Evolutionary conservation across 1,140 invertebrate genomes (phyloP), one percentile per base, ranked within the genome.

Genomic region (Sycobia sp.): DNA sequence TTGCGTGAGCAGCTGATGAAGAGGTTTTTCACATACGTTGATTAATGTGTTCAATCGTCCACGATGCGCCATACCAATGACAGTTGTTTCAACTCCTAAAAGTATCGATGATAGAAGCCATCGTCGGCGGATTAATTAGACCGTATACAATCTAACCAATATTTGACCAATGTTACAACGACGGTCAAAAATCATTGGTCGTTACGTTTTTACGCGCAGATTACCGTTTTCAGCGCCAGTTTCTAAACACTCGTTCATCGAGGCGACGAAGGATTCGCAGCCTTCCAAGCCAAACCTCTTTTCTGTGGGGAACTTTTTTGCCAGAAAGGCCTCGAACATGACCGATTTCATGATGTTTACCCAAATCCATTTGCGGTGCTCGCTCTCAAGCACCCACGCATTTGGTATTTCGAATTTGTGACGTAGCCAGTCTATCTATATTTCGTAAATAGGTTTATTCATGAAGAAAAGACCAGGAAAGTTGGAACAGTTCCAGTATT

Each of bases 231-330:
- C 82, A 16, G 91, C 91, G 25, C 89, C 90, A 14, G 82, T 84
- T 79, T 97, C 95, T n/a, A 96, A 91, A 13, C 95, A 88, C 68
- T 93, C 88, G 73, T 94, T 93, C 82, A 96, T 87, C 43, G 90
- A 88, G 2, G 92, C 90, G 62, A 97, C 94, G 60, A 97, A 84
- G 36, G 92, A 89, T 80, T 97, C 95, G 73, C 93, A 94, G 0
- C 95, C 95, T 78, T 97, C 95, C 8, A 96, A 77, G 2, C 95
- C 94, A 75, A 97, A 97, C 13, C 95, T 85, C 74, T 97, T 97
- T 72, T 96, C 94, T 0, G 92, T 91, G 0, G 90, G 87, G 85
- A 90, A 97, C 77, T 96, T 97, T 50, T 89, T 90, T 1, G 91
- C 91, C 49, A 96, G 81, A 76, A 94, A 97, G 62, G 88, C 88